Evolutionary conservation across 2,113 vertebrate species (phyloP), one percentile per base, ranked within the genome.

Genomic region (Stigmatopora nigra): DNA sequence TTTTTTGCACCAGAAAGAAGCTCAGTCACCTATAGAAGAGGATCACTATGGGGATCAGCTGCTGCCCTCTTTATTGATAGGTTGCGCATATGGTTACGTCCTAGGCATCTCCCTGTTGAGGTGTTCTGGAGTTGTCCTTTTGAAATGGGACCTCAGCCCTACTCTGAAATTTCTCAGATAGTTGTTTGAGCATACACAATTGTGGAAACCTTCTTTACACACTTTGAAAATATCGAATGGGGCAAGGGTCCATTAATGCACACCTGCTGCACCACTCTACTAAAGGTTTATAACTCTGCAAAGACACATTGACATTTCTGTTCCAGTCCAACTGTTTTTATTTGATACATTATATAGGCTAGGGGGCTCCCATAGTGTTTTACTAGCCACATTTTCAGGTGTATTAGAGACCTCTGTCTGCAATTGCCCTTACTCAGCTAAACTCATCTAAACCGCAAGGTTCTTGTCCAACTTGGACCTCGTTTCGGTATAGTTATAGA

Each of bases 241-340:
- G 38, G 38, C 16, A 38, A 45, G 7, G 59, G 59, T 61, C 38
- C 36, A 45, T 61, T 44, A 45, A 7, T 20, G n/a, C 38, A 15
- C 59, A 45, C n/a, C 38, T 22, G 59, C 59, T 22, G 38, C 59
- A 45, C n/a, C 2, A 22, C 14, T 4, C 38, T 44, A 13, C 38
- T 20, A 45, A 45, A 45, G 19, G 59, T 61, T 61, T 45, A 61
- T 22, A 61, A 61, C 41, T 14, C 59, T 45, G 19, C 59, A 61
- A 61, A 20, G 41, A 44, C 7, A n/a, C 41, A 9, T 45, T 61
- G 38, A 61, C 19, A 22, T 61, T 61, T 22, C 38, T 61, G 59
- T 15, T 61, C 59, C 41, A 44, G 41, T 22, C 41, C 19, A 61
- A 45, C 19, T 22, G 59, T 41, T 61, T 61, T 61, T 45, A 45